phyloP scores from a whole-genome alignment of 2,888 invertebrate genomes.

The Phanerotoma sp. region DNA sequence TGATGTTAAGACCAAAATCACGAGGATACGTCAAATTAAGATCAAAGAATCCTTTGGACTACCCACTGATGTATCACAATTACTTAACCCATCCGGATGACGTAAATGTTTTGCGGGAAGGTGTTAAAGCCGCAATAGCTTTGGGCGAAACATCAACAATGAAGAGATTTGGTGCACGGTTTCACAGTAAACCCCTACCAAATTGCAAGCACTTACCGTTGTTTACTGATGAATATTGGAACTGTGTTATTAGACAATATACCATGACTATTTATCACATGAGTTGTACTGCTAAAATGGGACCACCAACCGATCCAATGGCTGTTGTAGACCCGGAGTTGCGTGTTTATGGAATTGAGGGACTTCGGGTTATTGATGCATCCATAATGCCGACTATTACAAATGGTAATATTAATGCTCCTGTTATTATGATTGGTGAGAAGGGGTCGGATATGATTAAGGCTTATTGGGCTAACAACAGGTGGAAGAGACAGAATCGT shows the following conservation, averaged over 20 bases:
- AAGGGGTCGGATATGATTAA: conserved; percentile 83
- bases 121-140: conserved; percentile 82
- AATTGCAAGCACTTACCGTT: conserved; percentile 78
- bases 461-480: conserved; percentile 69
- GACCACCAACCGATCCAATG: conserved; percentile 71
- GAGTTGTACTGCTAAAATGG: conserved; percentile 85
- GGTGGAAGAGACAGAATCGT: conserved; percentile 36
- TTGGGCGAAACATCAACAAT: conserved; percentile 77
- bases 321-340: conserved; percentile 81
- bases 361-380: conserved; percentile 81
- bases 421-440: conserved; percentile 85
- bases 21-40: conserved; percentile 75
- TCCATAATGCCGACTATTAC: conserved; percentile 87
- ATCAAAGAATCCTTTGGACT: conserved; percentile 68
- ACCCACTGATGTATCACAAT: conserved; percentile 88
- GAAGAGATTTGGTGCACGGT: conserved; percentile 77
- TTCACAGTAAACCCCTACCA: conserved; percentile 73
- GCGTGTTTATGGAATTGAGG: conserved; percentile 74
- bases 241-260: conserved; percentile 78
- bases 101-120: conserved; percentile 78
- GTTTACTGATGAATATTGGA: conserved; percentile 85
- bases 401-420: conserved; percentile 86
- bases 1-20: conserved; percentile 88
- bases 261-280: conserved; percentile 87
- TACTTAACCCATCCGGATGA: conserved; percentile 88